Base-by-base conservation (phyloP, 2,888 invertebrate genomes). In the Andrena bicolor region DNA sequence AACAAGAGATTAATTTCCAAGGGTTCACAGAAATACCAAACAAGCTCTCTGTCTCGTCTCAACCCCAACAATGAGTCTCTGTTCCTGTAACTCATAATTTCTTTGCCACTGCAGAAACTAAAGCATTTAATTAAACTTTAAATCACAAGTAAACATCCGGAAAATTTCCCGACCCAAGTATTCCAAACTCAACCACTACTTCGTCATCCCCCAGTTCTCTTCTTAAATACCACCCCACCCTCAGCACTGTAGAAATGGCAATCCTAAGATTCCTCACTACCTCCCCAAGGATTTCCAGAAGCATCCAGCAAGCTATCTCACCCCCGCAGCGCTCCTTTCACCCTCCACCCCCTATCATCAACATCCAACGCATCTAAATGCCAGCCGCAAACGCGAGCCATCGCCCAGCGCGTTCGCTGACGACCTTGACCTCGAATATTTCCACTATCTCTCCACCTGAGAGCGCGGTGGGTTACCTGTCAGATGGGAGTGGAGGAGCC, bases 341-440 rank as follows among this genome's bases (percentile, higher is more conserved):
- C 20, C 20, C 53, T 53, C 7, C 53, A 20, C 8, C 53, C n/a
- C 2, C 8, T 53, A 26, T 56, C 41, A 8, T 56, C 23, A 26
- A 23, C 51, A 56, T 56, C 56, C 56, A 56, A 1, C 23, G 23
- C 4, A 8, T 10, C 26, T 56, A 23, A 26, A 56, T 23, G 23
- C 23, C 20, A 26, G 23, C 26, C 8, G 7, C 35, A 20, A 61
- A 20, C 20, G 8, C 28, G 26, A 58, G 10, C 13, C 26, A 10
- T 28, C 4, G 13, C 6, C 20, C 32, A n/a, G 13, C 6, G 13
- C 41, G 8, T 41, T 28, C 13, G 13, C n/a, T 35, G 10, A 8
- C 80, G 80, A 68, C 75, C 80, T 80, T 80, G 82, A 82, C 80
- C 82, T 63, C 56, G 53, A 82, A 82, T 71, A 63, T 71, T 75